A percentile compares a stretch with the other conserved stretches of the same genome.
These are phyloP conservation scores for Planococcus citri DNA, from an alignment of 1,140 invertebrate species.

Conservation along the genomic window DNA sequence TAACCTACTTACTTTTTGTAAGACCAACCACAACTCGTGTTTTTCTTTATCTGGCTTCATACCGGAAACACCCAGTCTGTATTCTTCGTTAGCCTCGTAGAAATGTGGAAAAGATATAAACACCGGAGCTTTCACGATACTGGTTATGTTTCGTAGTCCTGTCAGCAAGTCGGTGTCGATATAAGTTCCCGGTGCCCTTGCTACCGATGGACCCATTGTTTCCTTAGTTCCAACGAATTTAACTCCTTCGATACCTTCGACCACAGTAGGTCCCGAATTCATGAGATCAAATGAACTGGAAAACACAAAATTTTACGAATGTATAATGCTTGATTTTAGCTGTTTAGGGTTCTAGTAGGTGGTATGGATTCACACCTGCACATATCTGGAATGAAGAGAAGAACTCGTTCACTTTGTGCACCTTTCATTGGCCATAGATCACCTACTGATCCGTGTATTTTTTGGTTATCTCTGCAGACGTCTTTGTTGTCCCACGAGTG, in stretches of 20 bases:
- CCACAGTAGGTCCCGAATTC: background rate
- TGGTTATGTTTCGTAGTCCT: slow-evolving; percentile 22
- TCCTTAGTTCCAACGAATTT: background rate
- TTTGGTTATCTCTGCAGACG: slow-evolving; percentile 41
- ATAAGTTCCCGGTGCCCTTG: background rate
- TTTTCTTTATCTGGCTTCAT: slow-evolving; percentile 42
- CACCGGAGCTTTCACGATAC: slow-evolving; percentile 37
- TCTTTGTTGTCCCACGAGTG: slow-evolving; percentile 53
- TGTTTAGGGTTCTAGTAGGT: too few relatives aligned
- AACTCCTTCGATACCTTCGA: slow-evolving; percentile 18
- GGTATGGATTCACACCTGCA: too few relatives aligned
- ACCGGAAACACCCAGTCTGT: slow-evolving; percentile 42
- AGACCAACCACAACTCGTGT: slow-evolving; percentile 44
- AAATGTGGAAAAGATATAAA: slow-evolving; percentile 63
- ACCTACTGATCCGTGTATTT: slow-evolving; percentile 54
- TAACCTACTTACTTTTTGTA: slow-evolving; percentile 44
- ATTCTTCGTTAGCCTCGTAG: slow-evolving; percentile 45
- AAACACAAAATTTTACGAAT: background rate
- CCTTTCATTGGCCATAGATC: slow-evolving; percentile 58
- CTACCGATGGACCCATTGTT: background rate
- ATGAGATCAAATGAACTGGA: slow-evolving; percentile 16
- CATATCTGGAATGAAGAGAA: slow-evolving; percentile 52
- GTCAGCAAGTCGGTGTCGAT: background rate
- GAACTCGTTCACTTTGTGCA: slow-evolving; percentile 37
- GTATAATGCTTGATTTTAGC: too few relatives aligned